Conservation (phyloP, 2,797 vertebrate genomes). For the Gadopsis marmoratus region DNA sequence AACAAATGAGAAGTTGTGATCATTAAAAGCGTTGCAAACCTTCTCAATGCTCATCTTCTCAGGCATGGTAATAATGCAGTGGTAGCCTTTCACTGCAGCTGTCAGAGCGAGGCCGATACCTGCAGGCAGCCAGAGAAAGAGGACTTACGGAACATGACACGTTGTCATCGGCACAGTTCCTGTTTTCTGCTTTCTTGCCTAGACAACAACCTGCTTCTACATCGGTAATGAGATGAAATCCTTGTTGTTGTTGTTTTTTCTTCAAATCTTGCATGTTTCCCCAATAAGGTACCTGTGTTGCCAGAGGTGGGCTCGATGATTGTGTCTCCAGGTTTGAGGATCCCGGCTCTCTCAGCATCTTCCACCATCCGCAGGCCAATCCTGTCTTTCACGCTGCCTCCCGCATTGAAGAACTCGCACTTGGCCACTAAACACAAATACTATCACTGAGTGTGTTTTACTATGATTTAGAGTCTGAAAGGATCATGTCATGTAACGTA, state of each 20-base stretch:
- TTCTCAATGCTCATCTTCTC: slow-evolving; percentile 96
- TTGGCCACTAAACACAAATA: slow-evolving; percentile 87
- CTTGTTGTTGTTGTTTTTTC: no score
- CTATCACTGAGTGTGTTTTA: background rate
- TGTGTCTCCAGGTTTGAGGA: slow-evolving; percentile 90
- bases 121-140: slow-evolving; percentile 52
- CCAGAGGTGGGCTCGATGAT: slow-evolving; percentile 93
- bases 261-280: background rate
- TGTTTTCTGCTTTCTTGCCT: background rate
- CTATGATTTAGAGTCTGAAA: background rate
- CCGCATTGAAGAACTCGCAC: slow-evolving; percentile 92
- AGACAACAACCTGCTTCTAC: background rate
- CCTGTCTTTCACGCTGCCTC: slow-evolving; percentile 92
- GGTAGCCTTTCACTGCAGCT: slow-evolving; percentile 93
- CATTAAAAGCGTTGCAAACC: slow-evolving; percentile 70
- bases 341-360: slow-evolving; percentile 88
- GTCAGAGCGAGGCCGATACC: slow-evolving; percentile 92
- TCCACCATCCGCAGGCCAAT: slow-evolving; percentile 92
- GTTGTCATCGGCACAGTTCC: background rate
- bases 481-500: no score
- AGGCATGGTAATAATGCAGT: slow-evolving; percentile 93
- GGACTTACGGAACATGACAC: rapidly evolving
- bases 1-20: background rate
- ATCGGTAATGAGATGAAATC: background rate
- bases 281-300: slow-evolving; percentile 87